Evolutionary conservation across 2,797 vertebrate species (phyloP).

Genomic region (Lates japonicus): DNA sequence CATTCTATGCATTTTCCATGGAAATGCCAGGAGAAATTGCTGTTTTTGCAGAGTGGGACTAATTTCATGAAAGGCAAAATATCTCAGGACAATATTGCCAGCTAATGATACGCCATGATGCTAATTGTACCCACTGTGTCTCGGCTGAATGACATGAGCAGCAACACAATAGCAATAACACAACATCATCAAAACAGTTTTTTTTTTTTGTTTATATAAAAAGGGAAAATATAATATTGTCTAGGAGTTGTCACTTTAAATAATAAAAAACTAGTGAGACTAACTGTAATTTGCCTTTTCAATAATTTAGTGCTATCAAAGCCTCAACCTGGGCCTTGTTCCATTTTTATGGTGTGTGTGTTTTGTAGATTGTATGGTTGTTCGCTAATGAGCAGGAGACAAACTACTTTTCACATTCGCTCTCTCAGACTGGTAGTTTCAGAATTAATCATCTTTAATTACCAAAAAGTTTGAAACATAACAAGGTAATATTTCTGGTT

Average conservation of each 20-base stretch:
- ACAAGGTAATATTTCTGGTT: constrained; percentile 36
- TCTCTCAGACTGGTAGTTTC: constrained; percentile 47
- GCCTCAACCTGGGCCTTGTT: constrained; percentile 35
- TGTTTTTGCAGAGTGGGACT: constrained; percentile 64
- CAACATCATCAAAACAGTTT: constrained; percentile 21
- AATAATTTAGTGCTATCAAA: constrained; percentile 48
- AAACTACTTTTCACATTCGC: constrained; percentile 46
- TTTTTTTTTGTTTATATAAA: constrained; percentile 7
- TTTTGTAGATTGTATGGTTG: constrained; percentile 54
- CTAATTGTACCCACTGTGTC: constrained; percentile 68
- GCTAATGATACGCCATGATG: constrained; percentile 69
- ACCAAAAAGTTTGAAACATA: constrained; percentile 40
- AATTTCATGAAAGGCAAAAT: constrained; percentile 77
- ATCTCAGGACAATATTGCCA: constrained; percentile 69
- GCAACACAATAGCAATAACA: constrained; percentile 49
- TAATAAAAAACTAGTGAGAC: constrained; percentile 14
- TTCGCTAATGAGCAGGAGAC: constrained; percentile 63
- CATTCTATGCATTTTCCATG: constrained; percentile 75
- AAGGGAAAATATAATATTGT: constrained; percentile 32
- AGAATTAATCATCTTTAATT: constrained; percentile 60
- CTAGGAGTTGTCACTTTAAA: constrained; percentile 36
- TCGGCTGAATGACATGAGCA: constrained; percentile 43
- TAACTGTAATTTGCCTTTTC: constrained; percentile 45
- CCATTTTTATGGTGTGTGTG: constrained; percentile 37
- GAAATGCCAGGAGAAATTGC: constrained; percentile 71